Evolutionary conservation across 1,140 invertebrate genomes (phyloP).

Genomic region (Eufriesea mexicana): DNA sequence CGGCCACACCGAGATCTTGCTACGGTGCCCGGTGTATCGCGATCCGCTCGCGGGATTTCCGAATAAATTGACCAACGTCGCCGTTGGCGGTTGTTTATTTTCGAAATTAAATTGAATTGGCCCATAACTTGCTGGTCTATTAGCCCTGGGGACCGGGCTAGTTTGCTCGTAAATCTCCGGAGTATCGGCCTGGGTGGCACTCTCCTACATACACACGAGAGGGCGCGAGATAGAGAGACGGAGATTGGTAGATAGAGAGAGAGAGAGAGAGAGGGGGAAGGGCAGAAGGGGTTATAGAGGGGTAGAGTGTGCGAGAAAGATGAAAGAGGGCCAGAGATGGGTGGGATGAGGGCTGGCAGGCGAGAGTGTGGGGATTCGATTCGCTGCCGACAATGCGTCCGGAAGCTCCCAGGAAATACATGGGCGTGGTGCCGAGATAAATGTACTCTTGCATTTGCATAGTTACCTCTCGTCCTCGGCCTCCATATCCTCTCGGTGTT

Average conservation of each 20-base stretch:
- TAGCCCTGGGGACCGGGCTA: slow-evolving; percentile 77
- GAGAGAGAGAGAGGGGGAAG: not conserved
- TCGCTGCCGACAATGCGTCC: slow-evolving; percentile 76
- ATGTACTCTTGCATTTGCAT: slow-evolving; percentile 80
- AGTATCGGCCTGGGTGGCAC: slow-evolving; percentile 73
- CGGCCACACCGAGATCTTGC: no score
- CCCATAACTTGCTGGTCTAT: slow-evolving; percentile 80
- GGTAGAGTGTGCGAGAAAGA: slow-evolving; percentile 19
- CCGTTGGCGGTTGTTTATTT: slow-evolving; percentile 76
- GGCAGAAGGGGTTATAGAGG: no score
- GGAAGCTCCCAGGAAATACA: slow-evolving; percentile 79
- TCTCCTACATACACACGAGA: slow-evolving; percentile 11
- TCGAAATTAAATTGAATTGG: slow-evolving; percentile 81
- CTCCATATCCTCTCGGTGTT: slow-evolving; percentile 45
- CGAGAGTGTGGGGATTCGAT: slow-evolving; percentile 70
- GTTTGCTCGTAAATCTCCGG: slow-evolving; percentile 79
- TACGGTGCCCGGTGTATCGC: not conserved
- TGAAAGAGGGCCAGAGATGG: slow-evolving; percentile 28
- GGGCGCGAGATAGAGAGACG: slow-evolving; percentile 16
- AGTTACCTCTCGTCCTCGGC: slow-evolving; percentile 70
- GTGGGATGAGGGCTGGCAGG: slow-evolving; percentile 18
- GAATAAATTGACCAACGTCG: slow-evolving; percentile 74
- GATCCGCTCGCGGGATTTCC: slow-evolving; percentile 52
- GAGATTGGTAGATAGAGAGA: not conserved
- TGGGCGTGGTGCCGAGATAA: slow-evolving; percentile 79